phyloP scores from a whole-genome alignment of 2,888 invertebrate genomes.

The Mesochorus sp. region DNA sequence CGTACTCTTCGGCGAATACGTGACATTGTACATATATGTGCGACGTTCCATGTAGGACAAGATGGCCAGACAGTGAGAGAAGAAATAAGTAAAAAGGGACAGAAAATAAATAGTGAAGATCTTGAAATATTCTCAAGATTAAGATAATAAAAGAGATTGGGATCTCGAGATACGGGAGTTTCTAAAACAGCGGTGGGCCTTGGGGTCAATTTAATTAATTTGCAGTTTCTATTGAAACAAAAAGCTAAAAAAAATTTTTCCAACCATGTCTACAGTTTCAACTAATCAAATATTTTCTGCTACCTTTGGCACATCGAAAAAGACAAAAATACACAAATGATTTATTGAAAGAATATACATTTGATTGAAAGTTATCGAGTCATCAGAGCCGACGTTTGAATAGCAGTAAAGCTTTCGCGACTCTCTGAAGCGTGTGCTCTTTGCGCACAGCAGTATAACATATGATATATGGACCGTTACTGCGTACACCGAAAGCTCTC shows the following conservation, averaged over 20 bases:
- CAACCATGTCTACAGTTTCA: too few species aligned
- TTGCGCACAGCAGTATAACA: too few species aligned
- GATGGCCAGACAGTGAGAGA: neutral
- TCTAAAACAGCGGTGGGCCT: too few species aligned
- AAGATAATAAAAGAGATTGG: neutral
- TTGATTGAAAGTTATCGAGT: neutral
- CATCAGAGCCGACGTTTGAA: too few species aligned
- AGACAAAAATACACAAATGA: neutral
- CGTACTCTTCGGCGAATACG: constrained; percentile 11
- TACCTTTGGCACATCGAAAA: too few species aligned
- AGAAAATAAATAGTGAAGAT: constrained; percentile 3
- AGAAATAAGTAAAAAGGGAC: constrained; percentile 4
- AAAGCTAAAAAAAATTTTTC: too few species aligned
- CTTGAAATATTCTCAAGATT: constrained; percentile 4
- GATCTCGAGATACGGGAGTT: neutral
- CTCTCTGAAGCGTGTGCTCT: neutral
- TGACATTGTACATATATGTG: constrained; percentile 20
- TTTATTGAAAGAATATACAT: neutral
- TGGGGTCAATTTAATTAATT: too few species aligned
- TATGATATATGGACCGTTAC: neutral
- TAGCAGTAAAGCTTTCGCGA: neutral
- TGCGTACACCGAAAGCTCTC: neutral
- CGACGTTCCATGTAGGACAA: constrained; percentile 15
- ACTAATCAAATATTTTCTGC: too few species aligned
- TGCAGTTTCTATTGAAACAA: too few species aligned